Conservation (phyloP, 2,113 vertebrate genomes). For the Campylomormyrus tamandua region DNA sequence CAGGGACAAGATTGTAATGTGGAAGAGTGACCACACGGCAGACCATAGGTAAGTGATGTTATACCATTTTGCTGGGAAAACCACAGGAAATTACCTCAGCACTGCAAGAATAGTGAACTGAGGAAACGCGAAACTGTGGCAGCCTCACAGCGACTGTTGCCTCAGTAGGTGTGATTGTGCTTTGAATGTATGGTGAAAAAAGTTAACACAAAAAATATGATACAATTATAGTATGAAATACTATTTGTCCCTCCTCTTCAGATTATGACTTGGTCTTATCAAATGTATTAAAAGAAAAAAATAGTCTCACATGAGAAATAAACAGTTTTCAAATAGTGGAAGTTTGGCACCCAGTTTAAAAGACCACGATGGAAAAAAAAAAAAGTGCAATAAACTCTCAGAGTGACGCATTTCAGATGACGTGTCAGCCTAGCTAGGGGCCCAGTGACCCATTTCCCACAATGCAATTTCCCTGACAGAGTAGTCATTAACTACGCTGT, state of each 20-base stretch:
- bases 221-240: background rate
- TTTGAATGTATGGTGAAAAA: background rate
- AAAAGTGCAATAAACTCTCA: background rate
- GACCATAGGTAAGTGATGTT: background rate
- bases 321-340: background rate
- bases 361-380: background rate
- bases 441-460: slow-evolving; percentile 1
- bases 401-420: slow-evolving; percentile 1
- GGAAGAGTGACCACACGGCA: background rate
- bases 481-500: background rate
- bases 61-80: background rate
- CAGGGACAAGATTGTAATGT: too few species aligned
- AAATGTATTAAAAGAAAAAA: background rate
- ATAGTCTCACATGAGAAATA: background rate
- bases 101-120: background rate
- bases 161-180: background rate
- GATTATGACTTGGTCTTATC: background rate
- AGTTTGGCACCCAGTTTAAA: background rate
- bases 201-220: background rate
- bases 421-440: background rate
- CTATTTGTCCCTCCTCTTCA: background rate
- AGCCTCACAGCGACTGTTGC: background rate
- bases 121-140: background rate
- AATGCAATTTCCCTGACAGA: background rate
- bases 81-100: background rate